phyloP scores from a whole-genome alignment of 2,888 invertebrate genomes.

The Chrysina gloriosa region DNA sequence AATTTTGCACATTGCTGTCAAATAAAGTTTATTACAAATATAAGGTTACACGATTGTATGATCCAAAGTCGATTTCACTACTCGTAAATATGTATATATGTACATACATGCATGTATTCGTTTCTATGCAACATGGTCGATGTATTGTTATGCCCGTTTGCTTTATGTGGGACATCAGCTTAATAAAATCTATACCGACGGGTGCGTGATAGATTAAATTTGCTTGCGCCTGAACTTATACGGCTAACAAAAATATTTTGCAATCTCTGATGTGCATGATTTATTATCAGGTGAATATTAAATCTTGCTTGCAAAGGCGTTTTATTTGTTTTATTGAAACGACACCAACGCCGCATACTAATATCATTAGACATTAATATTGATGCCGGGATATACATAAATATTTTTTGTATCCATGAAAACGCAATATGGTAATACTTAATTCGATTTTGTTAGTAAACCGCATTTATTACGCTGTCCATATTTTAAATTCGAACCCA shows the following conservation, averaged over 20 bases:
- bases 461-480: too few relatives aligned
- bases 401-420: too few relatives aligned
- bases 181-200: neutral
- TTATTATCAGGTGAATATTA: constrained; percentile 6
- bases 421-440: too few relatives aligned
- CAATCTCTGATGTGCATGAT: constrained; percentile 6
- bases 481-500: too few relatives aligned
- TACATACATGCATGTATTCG: neutral
- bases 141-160: neutral
- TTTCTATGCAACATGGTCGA: neutral
- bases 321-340: neutral
- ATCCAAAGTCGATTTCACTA: too few relatives aligned
- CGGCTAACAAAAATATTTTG: neutral
- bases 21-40: neutral
- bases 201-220: neutral
- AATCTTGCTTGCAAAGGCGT: neutral
- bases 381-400: neutral
- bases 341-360: neutral
- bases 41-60: neutral
- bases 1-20: too few relatives aligned
- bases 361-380: neutral
- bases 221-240: neutral
- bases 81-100: too few relatives aligned
- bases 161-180: neutral
- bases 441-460: too few relatives aligned